Percentiles rank a stretch among this genome's conserved stretches.
Evolutionary conservation across 2,888 invertebrate species (phyloP).

Genomic region (Mythimna albipuncta): DNA sequence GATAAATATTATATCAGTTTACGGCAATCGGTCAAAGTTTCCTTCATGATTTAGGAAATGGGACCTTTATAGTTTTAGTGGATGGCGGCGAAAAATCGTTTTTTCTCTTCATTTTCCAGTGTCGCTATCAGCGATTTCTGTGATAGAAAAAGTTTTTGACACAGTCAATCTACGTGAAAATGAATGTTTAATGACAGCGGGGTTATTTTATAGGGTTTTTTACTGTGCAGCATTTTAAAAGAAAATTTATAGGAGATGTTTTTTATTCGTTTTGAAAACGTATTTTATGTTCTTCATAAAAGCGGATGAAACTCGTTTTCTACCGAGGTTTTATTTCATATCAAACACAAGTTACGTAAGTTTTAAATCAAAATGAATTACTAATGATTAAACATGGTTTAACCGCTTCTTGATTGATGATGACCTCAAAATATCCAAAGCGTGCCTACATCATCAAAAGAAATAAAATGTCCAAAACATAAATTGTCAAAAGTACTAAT

Average conservation of each 20-base stretch:
- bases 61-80: constrained; percentile 66
- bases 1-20: constrained; percentile 74
- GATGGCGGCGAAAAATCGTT: constrained; percentile 56
- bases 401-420: too few relatives aligned
- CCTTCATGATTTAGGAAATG: constrained; percentile 68
- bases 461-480: too few relatives aligned
- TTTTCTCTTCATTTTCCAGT: constrained; percentile 48
- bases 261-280: background rate
- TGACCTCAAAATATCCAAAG: too few relatives aligned
- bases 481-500: too few relatives aligned
- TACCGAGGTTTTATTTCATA: background rate
- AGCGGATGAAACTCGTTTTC: background rate
- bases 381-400: background rate
- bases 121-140: constrained; percentile 57
- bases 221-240: constrained; percentile 24
- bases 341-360: background rate
- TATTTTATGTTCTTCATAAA: constrained; percentile 8
- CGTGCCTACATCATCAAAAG: too few relatives aligned
- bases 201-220: constrained; percentile 30
- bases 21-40: constrained; percentile 72
- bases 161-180: constrained; percentile 48
- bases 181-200: constrained; percentile 36
- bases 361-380: background rate
- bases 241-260: constrained; percentile 1
- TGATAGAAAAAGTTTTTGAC: constrained; percentile 61